Base-by-base conservation (phyloP, 2,797 vertebrate species). In the Falco naumanni region DNA sequence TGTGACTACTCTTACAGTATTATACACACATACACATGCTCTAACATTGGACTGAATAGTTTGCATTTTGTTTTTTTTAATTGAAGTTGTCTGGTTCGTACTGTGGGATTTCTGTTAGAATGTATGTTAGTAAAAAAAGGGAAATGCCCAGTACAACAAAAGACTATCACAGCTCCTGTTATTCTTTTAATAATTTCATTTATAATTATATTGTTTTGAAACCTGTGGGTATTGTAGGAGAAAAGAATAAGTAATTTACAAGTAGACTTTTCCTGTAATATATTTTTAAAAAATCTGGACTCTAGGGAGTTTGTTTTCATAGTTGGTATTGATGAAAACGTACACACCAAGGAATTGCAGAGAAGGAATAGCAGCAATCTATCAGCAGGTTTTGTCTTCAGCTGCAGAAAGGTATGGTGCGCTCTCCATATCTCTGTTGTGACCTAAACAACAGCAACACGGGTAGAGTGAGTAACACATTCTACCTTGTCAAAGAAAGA, bases 1-100 rank as follows among this genome's bases (percentile, higher is more conserved):
- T 97, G 96, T 95, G 90, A 96, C 96, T 93, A 96, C 94, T 96
- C 91, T 84, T 92, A 65, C 80, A 94, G 94, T 96, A 95, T 97
- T 97, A 94, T 95, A 80, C 91, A 97, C 95, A 94, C 91, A 85
- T 45, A 95, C 65, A 81, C 89, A 47, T 75, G 68, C 75, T 95
- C 89, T 92, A 79, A 87, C 56, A 48, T 92, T 84, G 85, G 96
- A 92, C 87, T 93, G 93, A 91, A 53, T 71, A 31, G 41, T 79
- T 88, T 78, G 75, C 71, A 37, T 95, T 95, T 89, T 83, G 63
- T 9, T 18, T 60, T 91, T 95, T 94, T 53, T 53, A 85, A 69
- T 93, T 93, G 85, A 89, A 93, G 69, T 79, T 31, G 86, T 15
- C 87, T 94, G 87, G 64, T 84, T 96, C 1, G 34, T 95, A 51